phyloP scores from a whole-genome alignment of 2,113 vertebrate species.

The Cinclus cinclus region DNA sequence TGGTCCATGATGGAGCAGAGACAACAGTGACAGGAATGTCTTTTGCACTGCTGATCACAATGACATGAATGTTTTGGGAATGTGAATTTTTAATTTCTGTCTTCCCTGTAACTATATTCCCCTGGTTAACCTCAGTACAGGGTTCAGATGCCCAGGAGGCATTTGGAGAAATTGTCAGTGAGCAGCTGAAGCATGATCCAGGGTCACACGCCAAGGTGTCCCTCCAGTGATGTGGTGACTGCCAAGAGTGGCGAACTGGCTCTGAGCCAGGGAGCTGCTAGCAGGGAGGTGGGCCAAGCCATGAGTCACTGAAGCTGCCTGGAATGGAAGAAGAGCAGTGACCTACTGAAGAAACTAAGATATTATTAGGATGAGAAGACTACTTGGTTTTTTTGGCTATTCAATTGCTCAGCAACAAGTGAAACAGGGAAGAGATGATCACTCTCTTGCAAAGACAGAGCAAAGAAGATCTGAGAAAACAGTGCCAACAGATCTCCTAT shows the following conservation, averaged over 20 bases:
- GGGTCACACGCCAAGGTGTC: not conserved
- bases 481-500: not conserved
- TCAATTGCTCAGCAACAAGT: not conserved
- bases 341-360: not conserved
- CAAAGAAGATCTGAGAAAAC: not conserved
- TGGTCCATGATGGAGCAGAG: not conserved
- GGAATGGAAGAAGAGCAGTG: not conserved
- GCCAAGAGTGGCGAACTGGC: rapidly evolving
- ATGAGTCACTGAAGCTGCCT: not conserved
- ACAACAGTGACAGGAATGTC: not conserved
- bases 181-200: not conserved
- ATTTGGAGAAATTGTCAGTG: not conserved
- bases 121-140: not conserved
- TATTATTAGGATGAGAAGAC: not conserved
- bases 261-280: not conserved
- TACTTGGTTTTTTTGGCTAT: not conserved
- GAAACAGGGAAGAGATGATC: not conserved
- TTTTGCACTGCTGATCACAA: not conserved
- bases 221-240: rapidly evolving
- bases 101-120: not conserved
- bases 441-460: not conserved
- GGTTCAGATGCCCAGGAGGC: not conserved
- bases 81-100: not conserved
- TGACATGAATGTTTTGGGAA: not conserved
- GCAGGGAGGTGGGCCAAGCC: not conserved